A percentile compares a stretch with the other conserved stretches of the same genome.
Evolutionary conservation across 2,113 vertebrate genomes (phyloP).

Genomic region (Hippocampus abdominalis): DNA sequence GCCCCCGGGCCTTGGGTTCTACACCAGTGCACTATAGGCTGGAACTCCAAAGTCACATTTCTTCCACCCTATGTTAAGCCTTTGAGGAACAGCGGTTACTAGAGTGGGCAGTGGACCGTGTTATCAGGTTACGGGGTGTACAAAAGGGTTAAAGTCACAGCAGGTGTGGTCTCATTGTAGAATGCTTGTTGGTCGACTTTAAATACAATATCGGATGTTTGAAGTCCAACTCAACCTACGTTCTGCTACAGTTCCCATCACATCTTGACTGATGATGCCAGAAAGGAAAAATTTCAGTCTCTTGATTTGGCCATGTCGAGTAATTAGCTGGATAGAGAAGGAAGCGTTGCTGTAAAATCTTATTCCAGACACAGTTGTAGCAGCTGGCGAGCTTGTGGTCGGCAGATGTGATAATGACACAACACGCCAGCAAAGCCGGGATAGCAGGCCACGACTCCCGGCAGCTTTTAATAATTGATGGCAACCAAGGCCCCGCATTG

Average conservation of each 20-base stretch:
- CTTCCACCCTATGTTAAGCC: neutral
- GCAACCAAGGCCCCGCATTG: slow-evolving; percentile 70
- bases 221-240: slow-evolving; percentile 25
- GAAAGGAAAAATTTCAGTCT: slow-evolving; percentile 51
- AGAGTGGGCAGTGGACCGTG: no score
- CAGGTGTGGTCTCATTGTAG: neutral
- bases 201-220: neutral
- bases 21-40: no score
- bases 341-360: slow-evolving; percentile 56
- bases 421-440: slow-evolving; percentile 48
- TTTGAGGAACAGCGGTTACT: no score
- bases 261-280: slow-evolving; percentile 18
- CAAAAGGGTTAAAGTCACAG: no score
- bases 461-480: slow-evolving; percentile 81
- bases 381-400: slow-evolving; percentile 64
- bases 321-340: slow-evolving; percentile 52
- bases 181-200: neutral
- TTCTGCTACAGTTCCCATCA: slow-evolving; percentile 44
- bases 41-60: neutral
- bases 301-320: slow-evolving; percentile 42
- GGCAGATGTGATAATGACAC: slow-evolving; percentile 67
- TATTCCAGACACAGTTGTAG: slow-evolving; percentile 46
- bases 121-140: no score
- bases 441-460: slow-evolving; percentile 62
- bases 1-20: no score